A percentile compares a stretch with the other conserved stretches of the same genome.
These are phyloP conservation scores for Entomyzon cyanotis DNA, from an alignment of 2,113 vertebrate genomes.

Conservation along the genomic window DNA sequence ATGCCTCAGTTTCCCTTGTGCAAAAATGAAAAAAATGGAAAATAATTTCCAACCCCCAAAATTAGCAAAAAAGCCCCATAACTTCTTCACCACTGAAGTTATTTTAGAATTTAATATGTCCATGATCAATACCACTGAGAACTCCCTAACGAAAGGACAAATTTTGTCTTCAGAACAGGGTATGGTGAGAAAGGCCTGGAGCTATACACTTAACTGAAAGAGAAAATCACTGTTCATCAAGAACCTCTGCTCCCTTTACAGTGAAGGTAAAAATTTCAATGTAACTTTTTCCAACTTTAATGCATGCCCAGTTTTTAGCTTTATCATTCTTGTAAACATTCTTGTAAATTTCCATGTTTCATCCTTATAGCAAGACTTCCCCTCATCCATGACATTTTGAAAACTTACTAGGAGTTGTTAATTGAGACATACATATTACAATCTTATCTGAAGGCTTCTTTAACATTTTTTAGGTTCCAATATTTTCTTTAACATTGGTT, in stretches of 20 bases:
- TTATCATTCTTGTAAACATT: not conserved
- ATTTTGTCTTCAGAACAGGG: not conserved
- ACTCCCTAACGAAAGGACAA: not conserved
- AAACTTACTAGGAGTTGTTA: not conserved
- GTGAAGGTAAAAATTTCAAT: not conserved
- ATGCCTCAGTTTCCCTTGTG: not conserved
- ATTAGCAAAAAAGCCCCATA: not conserved
- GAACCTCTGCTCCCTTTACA: not conserved
- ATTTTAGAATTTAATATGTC: not conserved
- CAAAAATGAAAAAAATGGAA: not conserved
- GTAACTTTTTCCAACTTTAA: not conserved
- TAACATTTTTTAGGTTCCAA: not conserved
- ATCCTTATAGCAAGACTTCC: not conserved
- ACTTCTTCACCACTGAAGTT: not conserved
- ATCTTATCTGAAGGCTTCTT: not conserved
- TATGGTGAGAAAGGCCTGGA: not conserved
- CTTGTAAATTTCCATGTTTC: not conserved
- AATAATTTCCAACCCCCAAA: not conserved
- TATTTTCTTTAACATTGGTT: not conserved
- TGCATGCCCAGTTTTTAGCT: not conserved
- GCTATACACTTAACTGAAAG: not conserved
- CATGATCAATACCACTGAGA: not conserved
- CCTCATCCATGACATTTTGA: not conserved
- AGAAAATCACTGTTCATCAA: not conserved
- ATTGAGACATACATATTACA: not conserved